Percentiles rank a stretch among this genome's conserved stretches.
phyloP scores from a whole-genome alignment of 2,113 vertebrate genomes.

The Cyphomyrus discorhynchus region DNA sequence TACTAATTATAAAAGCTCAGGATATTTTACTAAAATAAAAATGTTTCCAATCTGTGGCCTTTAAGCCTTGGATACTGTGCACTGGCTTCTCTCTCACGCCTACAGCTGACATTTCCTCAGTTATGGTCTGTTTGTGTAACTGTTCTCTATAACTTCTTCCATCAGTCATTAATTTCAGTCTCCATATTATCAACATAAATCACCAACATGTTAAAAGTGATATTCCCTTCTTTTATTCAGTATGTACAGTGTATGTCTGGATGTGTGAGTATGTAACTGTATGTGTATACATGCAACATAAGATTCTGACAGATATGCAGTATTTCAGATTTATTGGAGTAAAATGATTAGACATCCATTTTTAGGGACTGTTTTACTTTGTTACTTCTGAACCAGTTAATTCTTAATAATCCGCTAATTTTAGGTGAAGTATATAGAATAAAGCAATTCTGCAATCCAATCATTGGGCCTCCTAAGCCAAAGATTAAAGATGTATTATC shows the following conservation, averaged over 20 bases:
- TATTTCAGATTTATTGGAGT: slow-evolving; percentile 47
- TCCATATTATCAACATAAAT: slow-evolving; percentile 35
- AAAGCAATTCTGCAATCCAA: slow-evolving; percentile 23
- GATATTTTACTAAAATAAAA: slow-evolving; percentile 5
- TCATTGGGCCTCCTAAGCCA: slow-evolving; percentile 35
- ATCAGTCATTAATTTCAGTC: not conserved
- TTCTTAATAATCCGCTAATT: slow-evolving; percentile 35
- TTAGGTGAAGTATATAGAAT: slow-evolving; percentile 24
- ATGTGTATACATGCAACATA: slow-evolving; percentile 36
- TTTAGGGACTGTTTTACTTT: slow-evolving; percentile 33
- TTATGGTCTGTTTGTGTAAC: not conserved
- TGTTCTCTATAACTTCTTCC: not conserved
- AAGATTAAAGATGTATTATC: slow-evolving; percentile 37
- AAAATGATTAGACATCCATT: slow-evolving; percentile 54
- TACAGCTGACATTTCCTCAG: not conserved
- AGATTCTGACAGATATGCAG: slow-evolving; percentile 47
- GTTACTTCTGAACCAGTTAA: slow-evolving; percentile 43
- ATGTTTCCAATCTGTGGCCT: not conserved
- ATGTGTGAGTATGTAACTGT: slow-evolving; percentile 29
- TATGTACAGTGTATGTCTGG: slow-evolving; percentile 21
- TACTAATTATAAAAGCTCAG: not conserved
- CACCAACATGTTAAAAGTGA: not conserved
- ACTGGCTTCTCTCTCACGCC: not conserved
- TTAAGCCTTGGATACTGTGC: not conserved
- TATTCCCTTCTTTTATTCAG: not conserved